Evolutionary conservation across 2,888 invertebrate genomes (phyloP).

Genomic region (Hyposoter dolosus): DNA sequence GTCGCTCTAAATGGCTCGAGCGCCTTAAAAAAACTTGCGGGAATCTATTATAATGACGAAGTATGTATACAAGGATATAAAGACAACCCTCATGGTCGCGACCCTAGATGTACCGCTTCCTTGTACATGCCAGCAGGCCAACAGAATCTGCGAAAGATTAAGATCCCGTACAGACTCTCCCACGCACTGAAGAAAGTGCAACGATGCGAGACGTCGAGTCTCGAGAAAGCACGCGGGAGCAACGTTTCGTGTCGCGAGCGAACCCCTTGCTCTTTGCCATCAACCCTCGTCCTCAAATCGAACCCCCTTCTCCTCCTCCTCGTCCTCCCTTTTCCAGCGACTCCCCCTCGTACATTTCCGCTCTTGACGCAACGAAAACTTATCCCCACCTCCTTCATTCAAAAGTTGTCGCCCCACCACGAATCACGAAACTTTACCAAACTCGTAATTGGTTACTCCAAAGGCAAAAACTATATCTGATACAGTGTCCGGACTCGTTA

Average conservation of each 20-base stretch:
- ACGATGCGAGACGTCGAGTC: constrained; percentile 28
- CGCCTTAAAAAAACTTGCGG: constrained; percentile 58
- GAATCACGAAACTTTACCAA: constrained; percentile 46
- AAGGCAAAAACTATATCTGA: constrained; percentile 60
- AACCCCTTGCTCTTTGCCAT: neutral
- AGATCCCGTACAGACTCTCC: constrained; percentile 7
- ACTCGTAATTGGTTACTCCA: constrained; percentile 61
- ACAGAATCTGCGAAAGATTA: constrained; percentile 6
- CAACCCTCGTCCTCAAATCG: constrained; percentile 19
- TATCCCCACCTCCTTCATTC: neutral
- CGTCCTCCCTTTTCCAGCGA: neutral
- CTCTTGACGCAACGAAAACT: constrained; percentile 30
- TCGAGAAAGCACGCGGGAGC: constrained; percentile 33
- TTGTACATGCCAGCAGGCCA: neutral
- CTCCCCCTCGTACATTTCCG: neutral
- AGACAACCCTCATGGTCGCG: neutral
- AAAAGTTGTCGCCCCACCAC: neutral
- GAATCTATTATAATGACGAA: constrained; percentile 55
- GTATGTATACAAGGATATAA: neutral
- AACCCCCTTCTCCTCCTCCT: neutral
- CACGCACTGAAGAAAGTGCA: constrained; percentile 32
- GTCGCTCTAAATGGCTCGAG: constrained; percentile 27
- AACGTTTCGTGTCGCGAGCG: constrained; percentile 35
- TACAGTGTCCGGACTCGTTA: constrained; percentile 32
- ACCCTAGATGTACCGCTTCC: neutral